Evolutionary conservation across 2,113 vertebrate genomes (phyloP), one percentile per base, ranked within the genome.

Genomic region (Ranitomeya variabilis): DNA sequence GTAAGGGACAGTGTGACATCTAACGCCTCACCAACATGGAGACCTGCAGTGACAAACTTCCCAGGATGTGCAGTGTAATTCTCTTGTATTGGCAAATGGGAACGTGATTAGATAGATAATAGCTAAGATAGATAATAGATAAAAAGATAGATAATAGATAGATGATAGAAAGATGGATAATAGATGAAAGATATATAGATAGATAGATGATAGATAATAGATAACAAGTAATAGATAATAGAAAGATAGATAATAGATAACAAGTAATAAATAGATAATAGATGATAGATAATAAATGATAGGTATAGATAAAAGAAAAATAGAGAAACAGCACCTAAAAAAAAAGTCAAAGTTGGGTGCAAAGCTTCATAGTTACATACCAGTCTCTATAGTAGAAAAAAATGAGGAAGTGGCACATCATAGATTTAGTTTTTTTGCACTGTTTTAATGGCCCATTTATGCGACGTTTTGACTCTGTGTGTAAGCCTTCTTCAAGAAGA

Each of bases 61-160:
- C 66, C 84, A 86, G 84, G 83, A 54, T n/a, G 23, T 23, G 60
- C 19, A 1, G 19, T 71, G 37, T 74, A 13, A 37, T 11, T 31
- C 83, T 14, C 13, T 10, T n/a, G 14, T 12, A 60, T 6, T 21
- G 66, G 55, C 69, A 86, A 76, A 86, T 86, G 69, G 84, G 14
- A 16, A 80, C n/a, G 77, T 80, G 77, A 55, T 12, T 84, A 84
- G 37, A 84, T 84, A 84, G 60, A 71, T 69, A 37, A 84, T 84
- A 84, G 60, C 69, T 84, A 84, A 16, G 51, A 80, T 80, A 80
- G 16, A 80, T 80, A 26, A 21, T 15, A 80, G 45, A 80, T 80
- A 59, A 6, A 80, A 59, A 57, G 51, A 80, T 80, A 80, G 51
- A 59, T 80, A 80, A 5, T 15, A 80, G 51, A 80, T 18, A 80